Evolutionary conservation across 2,888 invertebrate genomes (phyloP).

Genomic region (Sarcophaga subvicina): DNA sequence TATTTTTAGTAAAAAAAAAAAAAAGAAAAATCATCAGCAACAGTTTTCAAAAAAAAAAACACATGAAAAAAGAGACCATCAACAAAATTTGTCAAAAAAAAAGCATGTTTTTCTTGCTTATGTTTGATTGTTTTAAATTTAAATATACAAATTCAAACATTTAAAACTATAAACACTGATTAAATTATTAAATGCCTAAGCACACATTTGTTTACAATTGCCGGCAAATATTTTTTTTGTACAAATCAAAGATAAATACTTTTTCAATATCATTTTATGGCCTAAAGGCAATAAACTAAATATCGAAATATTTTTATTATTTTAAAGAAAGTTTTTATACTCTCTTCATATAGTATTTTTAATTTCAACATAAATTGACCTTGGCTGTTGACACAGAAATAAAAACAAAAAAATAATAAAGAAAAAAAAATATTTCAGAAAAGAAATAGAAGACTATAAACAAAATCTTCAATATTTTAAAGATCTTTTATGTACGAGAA

Average conservation of each 20-base stretch:
- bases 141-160: background rate
- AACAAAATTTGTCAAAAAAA: conserved; percentile 38
- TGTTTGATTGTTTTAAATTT: background rate
- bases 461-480: conserved; percentile 40
- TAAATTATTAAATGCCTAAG: conserved; percentile 32
- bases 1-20: conserved; percentile 31
- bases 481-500: conserved; percentile 36
- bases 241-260: background rate
- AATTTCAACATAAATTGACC: conserved; percentile 44
- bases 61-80: conserved; percentile 16
- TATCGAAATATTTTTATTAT: background rate
- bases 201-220: conserved; percentile 30
- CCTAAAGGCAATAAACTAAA: background rate
- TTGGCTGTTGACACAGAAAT: conserved; percentile 64
- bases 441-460: conserved; percentile 29
- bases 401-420: conserved; percentile 38
- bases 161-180: background rate
- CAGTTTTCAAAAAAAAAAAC: conserved; percentile 26
- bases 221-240: conserved; percentile 26
- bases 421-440: conserved; percentile 25
- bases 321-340: background rate
- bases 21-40: background rate
- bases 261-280: background rate
- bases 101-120: conserved; percentile 34
- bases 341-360: conserved; percentile 6